phyloP scores from a whole-genome alignment of 2,113 vertebrate species.

The Ceyx cyanopectus region DNA sequence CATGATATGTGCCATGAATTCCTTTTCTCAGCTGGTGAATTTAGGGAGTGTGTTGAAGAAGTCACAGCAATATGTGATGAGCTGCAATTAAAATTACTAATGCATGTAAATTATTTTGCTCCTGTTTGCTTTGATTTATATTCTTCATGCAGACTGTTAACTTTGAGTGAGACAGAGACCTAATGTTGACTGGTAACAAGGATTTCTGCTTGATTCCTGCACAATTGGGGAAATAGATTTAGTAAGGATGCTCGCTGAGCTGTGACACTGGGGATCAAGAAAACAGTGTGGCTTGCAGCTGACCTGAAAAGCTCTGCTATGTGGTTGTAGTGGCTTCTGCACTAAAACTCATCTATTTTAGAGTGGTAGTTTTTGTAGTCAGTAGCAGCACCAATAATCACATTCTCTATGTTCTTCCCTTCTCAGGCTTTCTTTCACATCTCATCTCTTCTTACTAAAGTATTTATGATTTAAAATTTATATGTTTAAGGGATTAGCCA shows the following conservation, averaged over 20 bases:
- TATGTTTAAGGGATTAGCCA: not conserved
- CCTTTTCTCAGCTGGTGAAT: not conserved
- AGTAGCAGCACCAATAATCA: not conserved
- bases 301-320: not conserved
- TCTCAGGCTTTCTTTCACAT: not conserved
- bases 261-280: not conserved
- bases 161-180: not conserved
- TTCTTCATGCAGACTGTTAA: not conserved
- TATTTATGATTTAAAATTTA: not conserved
- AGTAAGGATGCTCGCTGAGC: not conserved
- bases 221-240: not conserved
- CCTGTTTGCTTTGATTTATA: not conserved
- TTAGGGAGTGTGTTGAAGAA: not conserved
- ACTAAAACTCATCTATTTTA: not conserved
- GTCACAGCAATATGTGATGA: not conserved
- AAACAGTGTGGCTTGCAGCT: not conserved
- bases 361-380: not conserved
- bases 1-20: not conserved
- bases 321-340: not conserved
- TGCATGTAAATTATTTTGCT: not conserved
- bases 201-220: not conserved
- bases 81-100: conserved; percentile 40
- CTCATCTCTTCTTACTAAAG: not conserved
- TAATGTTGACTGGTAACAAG: not conserved
- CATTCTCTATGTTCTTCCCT: not conserved